Conservation (phyloP, 2,888 invertebrate species). For the Pristionchus fissidentatus region DNA sequence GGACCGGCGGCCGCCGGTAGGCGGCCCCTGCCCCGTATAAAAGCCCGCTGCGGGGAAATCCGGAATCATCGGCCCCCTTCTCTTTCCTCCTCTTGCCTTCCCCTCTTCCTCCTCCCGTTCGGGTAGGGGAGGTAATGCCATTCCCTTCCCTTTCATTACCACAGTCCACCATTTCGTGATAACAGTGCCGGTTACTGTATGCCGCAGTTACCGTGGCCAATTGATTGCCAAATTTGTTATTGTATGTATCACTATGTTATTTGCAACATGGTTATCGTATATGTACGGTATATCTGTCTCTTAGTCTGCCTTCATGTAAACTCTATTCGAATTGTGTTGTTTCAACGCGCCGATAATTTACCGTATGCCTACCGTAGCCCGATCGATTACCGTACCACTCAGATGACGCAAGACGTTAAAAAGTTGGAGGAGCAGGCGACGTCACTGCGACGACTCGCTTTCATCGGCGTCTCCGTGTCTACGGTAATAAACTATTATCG, state of each 20-base stretch:
- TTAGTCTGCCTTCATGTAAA: too few relatives aligned
- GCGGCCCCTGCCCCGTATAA: constrained; percentile 2
- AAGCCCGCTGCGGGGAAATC: constrained; percentile 24
- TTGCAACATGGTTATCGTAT: too few relatives aligned
- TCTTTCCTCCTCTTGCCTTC: not conserved
- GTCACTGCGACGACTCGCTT: constrained; percentile 67
- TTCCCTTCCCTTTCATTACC: not conserved
- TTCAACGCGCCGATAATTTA: not conserved
- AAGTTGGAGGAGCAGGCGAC: constrained; percentile 66
- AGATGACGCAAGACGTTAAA: constrained; percentile 66
- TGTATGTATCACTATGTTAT: too few relatives aligned
- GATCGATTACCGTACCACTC: not conserved
- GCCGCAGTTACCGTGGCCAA: too few relatives aligned
- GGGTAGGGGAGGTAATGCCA: not conserved
- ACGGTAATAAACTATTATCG: constrained; percentile 49
- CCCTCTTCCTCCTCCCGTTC: not conserved
- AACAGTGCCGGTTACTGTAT: too few relatives aligned
- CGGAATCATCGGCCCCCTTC: constrained; percentile 41
- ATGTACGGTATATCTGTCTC: too few relatives aligned
- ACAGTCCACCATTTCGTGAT: not conserved
- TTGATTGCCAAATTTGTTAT: too few relatives aligned
- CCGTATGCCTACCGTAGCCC: not conserved
- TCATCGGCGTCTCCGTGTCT: constrained; percentile 67
- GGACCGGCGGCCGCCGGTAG: not conserved
- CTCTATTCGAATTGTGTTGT: too few relatives aligned